Conservation (phyloP, 2,113 vertebrate genomes). For the Rhinopithecus roxellana region DNA sequence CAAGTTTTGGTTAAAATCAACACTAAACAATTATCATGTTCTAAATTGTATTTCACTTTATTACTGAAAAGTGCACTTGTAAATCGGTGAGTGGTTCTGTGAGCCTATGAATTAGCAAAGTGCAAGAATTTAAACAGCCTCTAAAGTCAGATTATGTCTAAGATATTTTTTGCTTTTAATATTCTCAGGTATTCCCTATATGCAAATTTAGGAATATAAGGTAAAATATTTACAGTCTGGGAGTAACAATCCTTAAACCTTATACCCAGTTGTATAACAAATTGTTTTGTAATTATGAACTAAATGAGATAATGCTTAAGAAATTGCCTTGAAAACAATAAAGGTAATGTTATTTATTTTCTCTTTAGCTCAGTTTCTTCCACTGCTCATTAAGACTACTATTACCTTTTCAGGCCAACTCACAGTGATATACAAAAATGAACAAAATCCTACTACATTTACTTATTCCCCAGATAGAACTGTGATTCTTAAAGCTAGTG, state of each 20-base stretch:
- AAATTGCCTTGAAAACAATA: slow-evolving; percentile 42
- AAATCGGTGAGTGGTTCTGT: neutral
- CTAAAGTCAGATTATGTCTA: slow-evolving; percentile 39
- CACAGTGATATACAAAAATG: neutral
- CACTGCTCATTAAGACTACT: neutral
- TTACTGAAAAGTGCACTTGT: neutral
- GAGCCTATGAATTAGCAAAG: neutral
- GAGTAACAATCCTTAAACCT: slow-evolving; percentile 27
- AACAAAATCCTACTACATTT: neutral
- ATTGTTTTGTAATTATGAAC: slow-evolving; percentile 61
- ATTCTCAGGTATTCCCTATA: neutral
- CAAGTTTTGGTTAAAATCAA: neutral
- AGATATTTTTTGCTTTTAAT: slow-evolving; percentile 31
- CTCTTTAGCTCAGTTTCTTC: slow-evolving; percentile 14
- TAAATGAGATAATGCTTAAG: slow-evolving; percentile 35
- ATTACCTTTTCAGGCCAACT: neutral
- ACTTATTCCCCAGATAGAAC: neutral
- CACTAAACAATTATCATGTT: neutral
- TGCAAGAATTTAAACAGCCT: slow-evolving; percentile 6
- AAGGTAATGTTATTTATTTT: slow-evolving; percentile 48
- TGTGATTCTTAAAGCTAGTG: neutral
- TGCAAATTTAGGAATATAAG: slow-evolving; percentile 37
- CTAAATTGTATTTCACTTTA: slow-evolving; percentile 44
- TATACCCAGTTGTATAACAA: slow-evolving; percentile 48
- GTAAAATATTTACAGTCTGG: slow-evolving; percentile 19